These are phyloP conservation scores for Cancer borealis DNA, from an alignment of 2,888 invertebrate genomes.

Conservation along the genomic window DNA sequence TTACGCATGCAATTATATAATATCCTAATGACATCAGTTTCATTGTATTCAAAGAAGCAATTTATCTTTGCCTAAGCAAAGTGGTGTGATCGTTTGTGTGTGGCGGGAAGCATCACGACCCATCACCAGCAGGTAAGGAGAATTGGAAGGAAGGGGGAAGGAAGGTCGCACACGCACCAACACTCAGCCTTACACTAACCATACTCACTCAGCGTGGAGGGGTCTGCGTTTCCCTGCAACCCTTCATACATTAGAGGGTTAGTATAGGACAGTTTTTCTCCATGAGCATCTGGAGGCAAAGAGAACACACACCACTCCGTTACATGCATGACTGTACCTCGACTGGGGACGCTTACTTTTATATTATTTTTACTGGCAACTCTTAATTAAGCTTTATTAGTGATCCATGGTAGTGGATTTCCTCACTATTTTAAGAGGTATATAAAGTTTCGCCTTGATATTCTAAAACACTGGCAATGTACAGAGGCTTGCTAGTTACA, in stretches of 20 bases:
- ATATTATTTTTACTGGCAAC: neutral
- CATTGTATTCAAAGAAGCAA: neutral
- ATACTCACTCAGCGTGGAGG: conserved; percentile 33
- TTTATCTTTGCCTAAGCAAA: neutral
- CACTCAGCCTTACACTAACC: neutral
- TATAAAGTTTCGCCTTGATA: neutral
- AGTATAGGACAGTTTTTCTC: conserved; percentile 22
- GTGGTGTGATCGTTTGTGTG: neutral
- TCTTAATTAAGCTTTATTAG: neutral
- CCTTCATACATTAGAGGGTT: conserved; percentile 50
- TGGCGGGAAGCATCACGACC: neutral
- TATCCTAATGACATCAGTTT: neutral
- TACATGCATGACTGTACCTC: neutral
- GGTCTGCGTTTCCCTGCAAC: conserved; percentile 6
- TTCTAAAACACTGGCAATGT: neutral
- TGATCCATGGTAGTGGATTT: neutral
- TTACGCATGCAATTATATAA: neutral
- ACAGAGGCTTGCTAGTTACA: neutral
- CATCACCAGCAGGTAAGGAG: neutral
- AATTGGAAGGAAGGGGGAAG: neutral
- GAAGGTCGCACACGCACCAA: neutral
- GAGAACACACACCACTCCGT: conserved; percentile 27
- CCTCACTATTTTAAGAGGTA: neutral
- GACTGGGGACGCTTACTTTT: neutral
- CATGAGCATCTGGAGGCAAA: conserved; percentile 39